Percentiles rank a stretch among this genome's conserved stretches.
Evolutionary conservation across 2,888 invertebrate species (phyloP).

Genomic region (Drosophila helvetica): DNA sequence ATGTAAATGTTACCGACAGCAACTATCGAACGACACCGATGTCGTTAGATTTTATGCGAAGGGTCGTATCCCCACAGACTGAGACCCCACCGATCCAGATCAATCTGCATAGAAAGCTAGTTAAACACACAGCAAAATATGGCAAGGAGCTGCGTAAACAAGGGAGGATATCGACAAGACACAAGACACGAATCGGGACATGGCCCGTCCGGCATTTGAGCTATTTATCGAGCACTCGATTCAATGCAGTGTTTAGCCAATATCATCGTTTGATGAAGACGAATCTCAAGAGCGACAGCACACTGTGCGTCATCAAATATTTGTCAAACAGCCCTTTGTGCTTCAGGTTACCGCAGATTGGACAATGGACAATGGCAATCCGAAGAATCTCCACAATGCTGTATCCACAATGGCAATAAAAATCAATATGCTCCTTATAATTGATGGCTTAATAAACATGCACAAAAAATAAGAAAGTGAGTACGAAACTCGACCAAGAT

Average conservation of each 20-base stretch:
- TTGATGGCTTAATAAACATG: conserved; percentile 74
- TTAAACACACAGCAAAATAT: conserved; percentile 43
- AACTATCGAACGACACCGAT: conserved; percentile 60
- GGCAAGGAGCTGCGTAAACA: conserved; percentile 61
- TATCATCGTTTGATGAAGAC: conserved; percentile 31
- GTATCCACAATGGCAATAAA: conserved; percentile 17
- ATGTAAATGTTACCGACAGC: conserved; percentile 68
- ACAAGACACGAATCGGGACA: conserved; percentile 13
- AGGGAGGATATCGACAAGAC: conserved; percentile 53
- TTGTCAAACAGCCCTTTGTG: conserved; percentile 36
- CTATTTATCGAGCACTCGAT: conserved; percentile 74
- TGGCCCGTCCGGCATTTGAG: conserved; percentile 50
- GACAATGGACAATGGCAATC: not conserved
- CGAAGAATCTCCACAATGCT: conserved; percentile 6
- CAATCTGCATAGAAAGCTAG: conserved; percentile 53
- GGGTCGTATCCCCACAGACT: conserved; percentile 39
- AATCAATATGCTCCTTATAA: conserved; percentile 59
- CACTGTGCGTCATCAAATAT: conserved; percentile 48
- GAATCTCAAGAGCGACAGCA: conserved; percentile 20
- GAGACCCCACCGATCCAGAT: not conserved
- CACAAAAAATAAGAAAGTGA: conserved; percentile 19
- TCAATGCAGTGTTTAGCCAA: conserved; percentile 44
- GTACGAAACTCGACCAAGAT: conserved; percentile 61
- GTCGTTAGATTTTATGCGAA: conserved; percentile 70
- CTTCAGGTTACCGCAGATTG: not conserved